Base-by-base conservation (phyloP, 2,888 invertebrate species). In the Furcula furcula region DNA sequence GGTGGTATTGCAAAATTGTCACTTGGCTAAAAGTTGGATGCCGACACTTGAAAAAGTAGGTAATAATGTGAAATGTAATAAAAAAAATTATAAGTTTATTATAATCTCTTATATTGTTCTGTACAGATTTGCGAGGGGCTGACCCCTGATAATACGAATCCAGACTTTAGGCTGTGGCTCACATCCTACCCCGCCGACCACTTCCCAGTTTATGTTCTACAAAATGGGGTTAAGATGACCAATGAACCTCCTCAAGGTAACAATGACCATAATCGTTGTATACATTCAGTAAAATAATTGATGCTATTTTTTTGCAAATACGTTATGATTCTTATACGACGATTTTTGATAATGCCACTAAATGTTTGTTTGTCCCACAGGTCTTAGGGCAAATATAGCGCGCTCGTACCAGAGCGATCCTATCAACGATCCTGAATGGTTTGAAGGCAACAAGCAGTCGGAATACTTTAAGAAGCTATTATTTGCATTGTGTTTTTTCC, bases 191-290 rank as follows among this genome's bases (percentile, higher is more conserved):
- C 98, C 0, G 94, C 95, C 0, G 94, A 94, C 0, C 93, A 97
- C 82, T 98, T 98, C 74, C 98, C 98, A 0, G 95, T 98, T 0
- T 92, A 95, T 29, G 94, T 98, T 2, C 84, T 98, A 26, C 97
- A 98, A 72, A 97, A 97, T 60, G 96, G 98, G 21, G 95, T 98
- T 0, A 98, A 98, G 89, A 98, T 98, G 95, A 98, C 97, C 0
- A 98, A 98, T 73, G 98, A 98, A 75, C 97, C 98, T 0, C 98
- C 98, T 0, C 95, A 97, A 78, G 98, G 95, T 60, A 61, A 27
- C 2, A 18, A 18, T 18, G 7, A 27, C 2, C 6, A 18, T 18
- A 6, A 18, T 18, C 1, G 7, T 18, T 18, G 7, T 16, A 4
- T 16, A 16, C 3, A 16, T 16, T 16, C 3, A 16, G 6, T 16